Evolutionary conservation across 2,888 invertebrate genomes (phyloP).

Genomic region (Panzeria rudis): DNA sequence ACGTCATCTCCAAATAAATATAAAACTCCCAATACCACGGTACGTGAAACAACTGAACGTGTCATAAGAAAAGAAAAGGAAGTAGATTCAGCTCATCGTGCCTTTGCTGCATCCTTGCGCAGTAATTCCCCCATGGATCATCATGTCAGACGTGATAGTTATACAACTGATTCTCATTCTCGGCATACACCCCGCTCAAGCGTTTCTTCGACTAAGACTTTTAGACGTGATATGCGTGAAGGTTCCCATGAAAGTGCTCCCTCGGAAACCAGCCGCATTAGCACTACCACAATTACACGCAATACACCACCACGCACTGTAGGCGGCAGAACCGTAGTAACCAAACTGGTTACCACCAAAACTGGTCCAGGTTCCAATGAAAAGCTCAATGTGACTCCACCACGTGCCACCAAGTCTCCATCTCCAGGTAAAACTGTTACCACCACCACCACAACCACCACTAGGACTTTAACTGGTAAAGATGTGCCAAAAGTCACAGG

Average conservation of each 20-base stretch:
- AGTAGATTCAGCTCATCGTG: constrained; percentile 89
- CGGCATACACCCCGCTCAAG: constrained; percentile 80
- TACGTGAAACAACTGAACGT: constrained; percentile 75
- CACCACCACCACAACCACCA: constrained; percentile 74
- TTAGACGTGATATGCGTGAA: constrained; percentile 79
- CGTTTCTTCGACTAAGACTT: constrained; percentile 78
- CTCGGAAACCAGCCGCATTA: constrained; percentile 82
- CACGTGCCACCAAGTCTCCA: constrained; percentile 77
- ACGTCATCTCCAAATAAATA: constrained; percentile 70
- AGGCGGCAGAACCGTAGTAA: constrained; percentile 75
- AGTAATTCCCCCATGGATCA: constrained; percentile 87
- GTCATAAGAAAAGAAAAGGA: constrained; percentile 80
- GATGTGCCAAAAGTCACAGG: constrained; percentile 78
- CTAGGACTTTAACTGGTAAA: constrained; percentile 69
- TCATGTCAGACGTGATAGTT: constrained; percentile 85
- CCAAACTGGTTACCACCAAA: constrained; percentile 77
- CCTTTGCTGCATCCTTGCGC: constrained; percentile 90
- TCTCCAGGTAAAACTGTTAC: constrained; percentile 73
- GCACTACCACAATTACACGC: constrained; percentile 81
- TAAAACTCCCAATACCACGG: constrained; percentile 72
- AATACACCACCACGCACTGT: constrained; percentile 78
- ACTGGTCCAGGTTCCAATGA: constrained; percentile 77
- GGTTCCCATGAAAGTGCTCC: constrained; percentile 82
- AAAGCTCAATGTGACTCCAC: constrained; percentile 77
- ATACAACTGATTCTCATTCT: constrained; percentile 76